Conservation (phyloP, 2,113 vertebrate species). For the Pterocles orientalis region DNA sequence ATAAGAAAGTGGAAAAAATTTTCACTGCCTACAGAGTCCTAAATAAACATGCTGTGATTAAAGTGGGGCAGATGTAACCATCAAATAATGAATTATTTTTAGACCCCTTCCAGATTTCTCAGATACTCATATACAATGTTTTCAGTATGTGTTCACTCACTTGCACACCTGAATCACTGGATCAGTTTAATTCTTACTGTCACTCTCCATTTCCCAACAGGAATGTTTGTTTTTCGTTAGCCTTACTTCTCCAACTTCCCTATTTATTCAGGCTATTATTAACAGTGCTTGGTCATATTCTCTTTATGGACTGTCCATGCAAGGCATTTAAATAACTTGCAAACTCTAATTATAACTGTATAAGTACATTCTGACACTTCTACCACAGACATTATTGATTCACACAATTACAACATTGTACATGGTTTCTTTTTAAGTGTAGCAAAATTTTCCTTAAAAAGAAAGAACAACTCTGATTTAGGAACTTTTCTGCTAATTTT, state of each 20-base stretch:
- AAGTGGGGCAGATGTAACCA: not conserved
- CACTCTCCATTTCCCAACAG: not conserved
- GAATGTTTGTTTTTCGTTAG: constrained; percentile 26
- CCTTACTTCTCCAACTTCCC: not conserved
- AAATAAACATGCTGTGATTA: not conserved
- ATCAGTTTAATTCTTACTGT: not conserved
- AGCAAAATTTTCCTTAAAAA: not conserved
- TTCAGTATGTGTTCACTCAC: not conserved
- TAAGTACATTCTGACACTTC: not conserved
- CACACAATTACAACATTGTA: not conserved
- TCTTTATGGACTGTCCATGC: not conserved
- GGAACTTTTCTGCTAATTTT: not conserved
- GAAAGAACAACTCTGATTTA: not conserved
- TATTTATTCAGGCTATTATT: not conserved
- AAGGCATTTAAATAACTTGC: not conserved
- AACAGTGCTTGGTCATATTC: not conserved
- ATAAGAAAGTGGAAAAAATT: not conserved
- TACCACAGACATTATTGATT: not conserved
- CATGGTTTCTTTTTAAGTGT: not conserved
- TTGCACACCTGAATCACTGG: not conserved
- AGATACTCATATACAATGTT: not conserved
- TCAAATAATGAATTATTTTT: not conserved
- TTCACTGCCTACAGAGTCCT: not conserved
- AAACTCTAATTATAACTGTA: not conserved
- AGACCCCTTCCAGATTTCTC: not conserved